Evolutionary conservation across 2,888 invertebrate species (phyloP).

Genomic region (Polymixis flavicincta): DNA sequence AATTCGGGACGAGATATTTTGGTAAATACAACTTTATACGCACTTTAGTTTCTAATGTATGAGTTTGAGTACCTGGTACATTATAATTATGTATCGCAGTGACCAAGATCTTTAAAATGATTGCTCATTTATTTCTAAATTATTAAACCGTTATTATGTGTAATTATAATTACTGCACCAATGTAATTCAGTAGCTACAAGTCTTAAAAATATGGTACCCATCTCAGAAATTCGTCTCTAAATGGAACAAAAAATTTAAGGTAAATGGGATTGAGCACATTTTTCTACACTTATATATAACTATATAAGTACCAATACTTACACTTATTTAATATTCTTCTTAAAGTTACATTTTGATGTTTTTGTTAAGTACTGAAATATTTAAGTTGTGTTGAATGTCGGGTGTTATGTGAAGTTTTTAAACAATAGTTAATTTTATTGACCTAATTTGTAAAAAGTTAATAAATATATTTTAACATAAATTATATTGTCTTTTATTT

Average conservation of each 20-base stretch:
- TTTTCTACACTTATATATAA: conserved; percentile 38
- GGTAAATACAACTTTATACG: conserved; percentile 37
- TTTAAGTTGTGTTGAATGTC: conserved; percentile 75
- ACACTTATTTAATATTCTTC: conserved; percentile 54
- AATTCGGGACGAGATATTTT: conserved; percentile 35
- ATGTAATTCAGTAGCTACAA: neutral
- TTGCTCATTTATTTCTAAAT: conserved; percentile 15
- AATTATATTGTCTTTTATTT: neutral
- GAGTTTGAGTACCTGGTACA: conserved; percentile 45
- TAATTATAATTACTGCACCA: too few relatives aligned
- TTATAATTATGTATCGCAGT: conserved; percentile 39
- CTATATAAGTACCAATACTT: conserved; percentile 52
- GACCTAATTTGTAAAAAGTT: conserved; percentile 86
- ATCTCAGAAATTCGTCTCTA: conserved; percentile 16
- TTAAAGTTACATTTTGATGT: conserved; percentile 64
- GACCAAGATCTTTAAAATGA: neutral
- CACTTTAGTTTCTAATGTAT: conserved; percentile 41
- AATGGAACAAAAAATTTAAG: conserved; percentile 10
- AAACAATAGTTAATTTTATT: conserved; percentile 79
- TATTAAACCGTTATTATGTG: neutral
- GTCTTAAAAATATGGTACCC: conserved; percentile 14
- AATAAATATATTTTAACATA: conserved; percentile 87
- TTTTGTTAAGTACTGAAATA: conserved; percentile 77
- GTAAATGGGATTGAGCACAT: conserved; percentile 45
- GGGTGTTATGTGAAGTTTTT: conserved; percentile 76